Evolutionary conservation across 1,140 invertebrate species (phyloP), one percentile per base, ranked within the genome.

Genomic region (Drosophila ficusphila): DNA sequence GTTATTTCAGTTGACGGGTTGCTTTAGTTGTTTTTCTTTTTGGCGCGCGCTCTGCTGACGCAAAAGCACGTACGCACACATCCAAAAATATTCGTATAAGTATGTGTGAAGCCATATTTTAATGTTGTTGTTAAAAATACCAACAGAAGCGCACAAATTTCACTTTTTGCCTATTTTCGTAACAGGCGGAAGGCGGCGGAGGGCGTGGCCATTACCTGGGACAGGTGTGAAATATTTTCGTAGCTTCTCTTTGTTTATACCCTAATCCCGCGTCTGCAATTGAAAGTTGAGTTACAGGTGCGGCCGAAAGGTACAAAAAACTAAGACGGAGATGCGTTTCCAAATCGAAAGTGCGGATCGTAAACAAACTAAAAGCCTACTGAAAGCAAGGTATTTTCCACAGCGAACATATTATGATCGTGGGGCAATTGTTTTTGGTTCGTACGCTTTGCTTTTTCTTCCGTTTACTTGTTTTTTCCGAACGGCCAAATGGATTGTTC

Each of bases 91-190:
- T n/a, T n/a, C n/a, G n/a, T n/a, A n/a, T n/a, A 19, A 38, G 44
- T 42, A 21, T 44, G 29, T 53, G 58, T 53, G 42, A 46, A 9
- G 41, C 47, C 65, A 71, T 48, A 58, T 56, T 58, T 52, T 57
- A 42, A 25, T 44, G 39, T 41, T 46, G 44, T 38, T 79, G 47
- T 79, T 62, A 52, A 60, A 57, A 61, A 48, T 31, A 65, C 49
- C 19, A 25, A 6, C 19, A 68, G 68, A 44, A 68, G 31, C 51
- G 33, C 27, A 33, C 11, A 64, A 70, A 82, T 86, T 86, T 86
- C 82, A 86, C 82, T 86, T 86, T 86, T 88, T 78, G 78, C 48
- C 69, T 82, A 78, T 88, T 86, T 75, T 67, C 38, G 61, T 75
- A 76, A 76, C 56, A 57, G 64, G 11, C 47, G 64, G 52, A 56